A percentile compares a stretch with the other conserved stretches of the same genome.
Conservation (phyloP, 2,113 vertebrate species). For the Hydropotes inermis region DNA sequence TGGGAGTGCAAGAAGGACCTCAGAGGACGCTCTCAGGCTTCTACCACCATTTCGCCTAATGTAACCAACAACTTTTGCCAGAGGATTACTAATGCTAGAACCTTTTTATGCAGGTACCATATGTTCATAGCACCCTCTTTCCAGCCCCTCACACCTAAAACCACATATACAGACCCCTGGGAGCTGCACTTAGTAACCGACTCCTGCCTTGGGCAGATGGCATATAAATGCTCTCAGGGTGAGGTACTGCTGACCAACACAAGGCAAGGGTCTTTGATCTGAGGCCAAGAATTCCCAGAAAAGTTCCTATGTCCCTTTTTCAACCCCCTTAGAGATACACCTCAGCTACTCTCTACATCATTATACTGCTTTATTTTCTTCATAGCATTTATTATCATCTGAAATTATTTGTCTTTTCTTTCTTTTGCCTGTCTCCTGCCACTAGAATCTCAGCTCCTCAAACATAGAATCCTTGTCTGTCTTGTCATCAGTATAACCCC, state of each 20-base stretch:
- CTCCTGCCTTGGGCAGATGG: neutral
- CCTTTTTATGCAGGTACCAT: neutral
- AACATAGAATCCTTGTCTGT: neutral
- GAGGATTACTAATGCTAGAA: neutral
- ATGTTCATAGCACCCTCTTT: neutral
- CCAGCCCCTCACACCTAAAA: neutral
- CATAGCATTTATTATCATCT: neutral
- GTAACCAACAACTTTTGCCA: neutral
- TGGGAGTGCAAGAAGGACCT: neutral
- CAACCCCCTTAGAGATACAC: neutral
- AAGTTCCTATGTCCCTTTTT: neutral
- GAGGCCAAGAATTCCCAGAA: neutral
- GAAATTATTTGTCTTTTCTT: neutral
- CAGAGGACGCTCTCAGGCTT: neutral
- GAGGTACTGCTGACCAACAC: neutral
- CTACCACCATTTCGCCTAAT: neutral
- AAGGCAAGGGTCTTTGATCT: neutral
- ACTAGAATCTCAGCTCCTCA: constrained; percentile 9
- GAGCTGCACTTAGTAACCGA: neutral
- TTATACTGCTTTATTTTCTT: neutral
- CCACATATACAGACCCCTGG: neutral
- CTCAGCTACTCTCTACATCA: neutral
- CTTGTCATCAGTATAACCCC: neutral
- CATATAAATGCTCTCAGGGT: neutral
- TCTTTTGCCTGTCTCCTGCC: neutral